Base-by-base conservation (phyloP, 2,797 vertebrate species). In the Gambelia wislizenii region DNA sequence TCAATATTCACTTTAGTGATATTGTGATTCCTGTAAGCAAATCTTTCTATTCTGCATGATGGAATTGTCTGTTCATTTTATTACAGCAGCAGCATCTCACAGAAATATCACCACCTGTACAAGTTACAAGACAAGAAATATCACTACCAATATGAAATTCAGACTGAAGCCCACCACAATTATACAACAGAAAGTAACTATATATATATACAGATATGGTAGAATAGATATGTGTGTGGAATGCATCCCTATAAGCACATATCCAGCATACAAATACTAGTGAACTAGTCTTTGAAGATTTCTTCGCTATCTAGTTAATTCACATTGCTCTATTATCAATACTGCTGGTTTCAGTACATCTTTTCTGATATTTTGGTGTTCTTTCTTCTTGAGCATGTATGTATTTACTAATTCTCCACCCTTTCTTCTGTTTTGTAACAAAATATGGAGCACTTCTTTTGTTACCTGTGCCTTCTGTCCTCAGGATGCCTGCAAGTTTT, bases 41-140 rank as follows among this genome's bases (percentile, higher is more conserved):
- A 7, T 12, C 39, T 61, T 88, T 74, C 89, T 92, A 89, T n/a
- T 12, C 87, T 84, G 0, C 83, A 90, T 87, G 84, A 47, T 80
- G 86, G 86, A 90, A 89, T 39, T 36, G 9, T 59, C 36, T 59
- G 79, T 42, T 44, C 44, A 54, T 69, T 18, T 69, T 25, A 64
- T 14, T 36, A 56, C 4, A 2, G 75, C 33, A 83, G 44, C 25
- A 90, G 81, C 83, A 64, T 86, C 87, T 64, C 81, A 83, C 42
- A 87, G 47, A 92, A 33, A 83, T 52, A 42, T 75, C 22, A 75
- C 39, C 20, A 76, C 47, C 42, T 76, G 36, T 74, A 76, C 18
- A 30, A 47, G 6, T 2, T 76, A 42, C 33, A 74, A 39, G 4
- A 25, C 14, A 76, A 76, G 20, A 47, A 13, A 25, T 76, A 76